Percentiles rank a stretch among this genome's conserved stretches.
These are phyloP conservation scores for Acanthis flammea DNA, from an alignment of 2,797 vertebrate species.

Conservation along the genomic window DNA sequence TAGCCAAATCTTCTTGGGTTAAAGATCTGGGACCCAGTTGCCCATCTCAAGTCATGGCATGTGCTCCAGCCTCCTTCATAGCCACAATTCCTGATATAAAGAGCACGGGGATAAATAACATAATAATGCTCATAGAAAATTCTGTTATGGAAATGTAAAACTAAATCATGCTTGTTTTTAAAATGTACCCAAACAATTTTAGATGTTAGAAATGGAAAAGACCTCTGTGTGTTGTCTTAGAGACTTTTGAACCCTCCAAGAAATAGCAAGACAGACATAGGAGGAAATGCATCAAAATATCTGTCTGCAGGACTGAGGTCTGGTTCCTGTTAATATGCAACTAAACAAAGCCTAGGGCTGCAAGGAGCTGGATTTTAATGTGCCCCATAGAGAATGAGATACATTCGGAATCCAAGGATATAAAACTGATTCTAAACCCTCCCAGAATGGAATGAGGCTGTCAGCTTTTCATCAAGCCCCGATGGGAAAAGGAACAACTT, in stretches of 20 bases:
- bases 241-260: background rate
- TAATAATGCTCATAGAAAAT: background rate
- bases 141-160: background rate
- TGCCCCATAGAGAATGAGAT: background rate
- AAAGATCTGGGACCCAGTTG: background rate
- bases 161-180: background rate
- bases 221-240: background rate
- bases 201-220: background rate
- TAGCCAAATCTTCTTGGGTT: background rate
- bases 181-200: background rate
- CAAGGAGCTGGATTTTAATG: background rate
- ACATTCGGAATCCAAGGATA: background rate
- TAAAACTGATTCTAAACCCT: background rate
- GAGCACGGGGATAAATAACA: background rate
- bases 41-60: background rate
- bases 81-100: background rate
- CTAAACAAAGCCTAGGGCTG: background rate
- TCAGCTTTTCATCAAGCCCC: background rate
- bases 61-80: background rate
- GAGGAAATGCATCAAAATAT: background rate
- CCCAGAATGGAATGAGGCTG: background rate
- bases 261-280: background rate
- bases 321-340: background rate
- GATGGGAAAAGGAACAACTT: background rate
- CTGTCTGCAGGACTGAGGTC: background rate